These are phyloP conservation scores for Pungitius pungitius DNA, from an alignment of 2,113 vertebrate genomes.

Conservation along the genomic window DNA sequence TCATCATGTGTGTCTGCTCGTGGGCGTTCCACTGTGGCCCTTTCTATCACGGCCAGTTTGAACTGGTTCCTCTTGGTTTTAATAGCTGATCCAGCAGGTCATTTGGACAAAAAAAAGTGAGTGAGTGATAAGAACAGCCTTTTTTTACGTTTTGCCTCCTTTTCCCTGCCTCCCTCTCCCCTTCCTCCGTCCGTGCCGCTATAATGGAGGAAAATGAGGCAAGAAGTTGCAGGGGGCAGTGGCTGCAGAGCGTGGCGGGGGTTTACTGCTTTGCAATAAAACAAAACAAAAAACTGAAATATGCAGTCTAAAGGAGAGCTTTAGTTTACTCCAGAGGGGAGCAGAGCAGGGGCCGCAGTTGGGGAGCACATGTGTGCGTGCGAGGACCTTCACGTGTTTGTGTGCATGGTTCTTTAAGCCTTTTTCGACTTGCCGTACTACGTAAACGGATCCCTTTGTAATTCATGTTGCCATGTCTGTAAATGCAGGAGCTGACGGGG, in stretches of 20 bases:
- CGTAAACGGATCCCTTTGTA: too few relatives aligned
- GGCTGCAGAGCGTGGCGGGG: slow-evolving; percentile 61
- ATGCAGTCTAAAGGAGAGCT: slow-evolving; percentile 69
- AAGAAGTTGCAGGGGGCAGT: slow-evolving; percentile 63
- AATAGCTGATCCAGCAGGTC: slow-evolving; percentile 58
- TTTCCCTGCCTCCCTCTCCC: slow-evolving; percentile 18
- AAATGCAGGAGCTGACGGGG: background rate
- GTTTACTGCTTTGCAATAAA: slow-evolving; percentile 78
- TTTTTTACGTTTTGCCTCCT: slow-evolving; percentile 29
- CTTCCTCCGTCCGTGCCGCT: slow-evolving; percentile 29
- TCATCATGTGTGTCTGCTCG: slow-evolving; percentile 22
- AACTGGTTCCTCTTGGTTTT: slow-evolving; percentile 49
- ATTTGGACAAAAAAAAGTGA: slow-evolving; percentile 27
- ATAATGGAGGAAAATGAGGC: slow-evolving; percentile 61
- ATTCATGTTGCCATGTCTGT: background rate
- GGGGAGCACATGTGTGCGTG: slow-evolving; percentile 40
- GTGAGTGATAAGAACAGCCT: slow-evolving; percentile 48
- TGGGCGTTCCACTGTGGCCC: slow-evolving; percentile 20
- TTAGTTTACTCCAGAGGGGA: slow-evolving; percentile 59
- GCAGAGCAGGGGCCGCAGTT: slow-evolving; percentile 58
- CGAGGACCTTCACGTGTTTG: background rate
- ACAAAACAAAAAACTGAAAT: slow-evolving; percentile 72
- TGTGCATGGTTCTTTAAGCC: slow-evolving; percentile 7
- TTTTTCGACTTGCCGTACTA: background rate
- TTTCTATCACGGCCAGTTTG: slow-evolving; percentile 42